A percentile compares a stretch with the other conserved stretches of the same genome.
Conservation (phyloP, 2,888 invertebrate genomes). For the Diogma glabrata region DNA sequence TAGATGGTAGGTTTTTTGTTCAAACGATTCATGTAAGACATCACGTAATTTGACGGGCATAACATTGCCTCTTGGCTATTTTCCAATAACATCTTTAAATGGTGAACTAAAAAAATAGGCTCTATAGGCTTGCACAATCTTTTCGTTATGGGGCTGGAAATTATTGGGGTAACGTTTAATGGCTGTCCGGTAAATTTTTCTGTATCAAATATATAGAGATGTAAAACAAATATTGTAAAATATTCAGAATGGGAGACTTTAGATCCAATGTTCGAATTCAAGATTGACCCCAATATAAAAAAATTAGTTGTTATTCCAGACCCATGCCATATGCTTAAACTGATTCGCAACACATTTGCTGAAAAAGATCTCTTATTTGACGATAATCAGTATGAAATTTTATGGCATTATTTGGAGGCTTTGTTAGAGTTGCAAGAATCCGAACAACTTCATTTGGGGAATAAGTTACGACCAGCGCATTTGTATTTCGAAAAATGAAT, state of each 20-base stretch:
- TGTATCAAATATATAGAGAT: constrained; percentile 17
- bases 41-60: too few species aligned
- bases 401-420: constrained; percentile 1
- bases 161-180: constrained; percentile 18
- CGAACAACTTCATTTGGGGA: neutral
- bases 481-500: constrained; percentile 4
- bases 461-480: neutral
- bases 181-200: constrained; percentile 13
- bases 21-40: too few species aligned
- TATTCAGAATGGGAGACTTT: constrained; percentile 4
- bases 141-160: constrained; percentile 20
- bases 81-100: constrained; percentile 19
- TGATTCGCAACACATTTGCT: neutral
- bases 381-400: neutral
- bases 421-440: neutral
- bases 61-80: constrained; percentile 26
- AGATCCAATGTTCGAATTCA: neutral
- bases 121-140: constrained; percentile 17
- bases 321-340: neutral
- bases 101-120: neutral
- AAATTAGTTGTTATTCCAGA: constrained; percentile 4
- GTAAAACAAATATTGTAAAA: constrained; percentile 15
- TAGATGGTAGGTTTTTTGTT: too few species aligned
- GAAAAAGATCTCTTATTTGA: neutral
- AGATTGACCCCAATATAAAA: neutral